phyloP scores from a whole-genome alignment of 2,888 invertebrate genomes.

The Chrysina gloriosa region DNA sequence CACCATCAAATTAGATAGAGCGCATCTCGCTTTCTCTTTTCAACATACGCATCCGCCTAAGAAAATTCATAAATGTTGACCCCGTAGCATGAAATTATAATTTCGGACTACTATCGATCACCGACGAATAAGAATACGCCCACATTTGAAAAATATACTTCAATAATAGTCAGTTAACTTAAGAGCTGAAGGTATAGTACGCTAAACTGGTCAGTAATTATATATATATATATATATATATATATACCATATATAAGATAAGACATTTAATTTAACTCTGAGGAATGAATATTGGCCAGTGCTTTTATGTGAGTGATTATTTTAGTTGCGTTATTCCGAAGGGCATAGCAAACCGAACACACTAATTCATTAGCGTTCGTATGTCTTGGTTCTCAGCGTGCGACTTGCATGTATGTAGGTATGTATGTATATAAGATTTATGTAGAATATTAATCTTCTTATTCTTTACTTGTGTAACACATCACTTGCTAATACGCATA shows the following conservation, averaged over 20 bases:
- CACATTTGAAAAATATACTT: constrained; percentile 56
- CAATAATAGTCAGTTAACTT: constrained; percentile 52
- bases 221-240: constrained; percentile 37
- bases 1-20: constrained; percentile 53
- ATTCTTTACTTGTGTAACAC: neutral
- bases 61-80: constrained; percentile 41
- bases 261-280: constrained; percentile 45
- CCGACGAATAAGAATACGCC: constrained; percentile 55
- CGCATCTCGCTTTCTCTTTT: constrained; percentile 47
- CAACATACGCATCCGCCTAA: constrained; percentile 43
- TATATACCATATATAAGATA: no score
- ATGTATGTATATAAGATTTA: no score
- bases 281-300: constrained; percentile 19
- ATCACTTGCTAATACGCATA: neutral
- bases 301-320: constrained; percentile 20
- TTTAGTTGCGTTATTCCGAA: neutral
- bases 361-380: neutral
- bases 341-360: neutral
- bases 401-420: neutral
- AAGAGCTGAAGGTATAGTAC: constrained; percentile 32
- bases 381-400: neutral
- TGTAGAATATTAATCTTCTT: neutral
- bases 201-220: constrained; percentile 40
- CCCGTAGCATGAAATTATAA: constrained; percentile 53
- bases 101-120: constrained; percentile 57